phyloP scores from a whole-genome alignment of 2,113 vertebrate species.

The Gavialis gangeticus region DNA sequence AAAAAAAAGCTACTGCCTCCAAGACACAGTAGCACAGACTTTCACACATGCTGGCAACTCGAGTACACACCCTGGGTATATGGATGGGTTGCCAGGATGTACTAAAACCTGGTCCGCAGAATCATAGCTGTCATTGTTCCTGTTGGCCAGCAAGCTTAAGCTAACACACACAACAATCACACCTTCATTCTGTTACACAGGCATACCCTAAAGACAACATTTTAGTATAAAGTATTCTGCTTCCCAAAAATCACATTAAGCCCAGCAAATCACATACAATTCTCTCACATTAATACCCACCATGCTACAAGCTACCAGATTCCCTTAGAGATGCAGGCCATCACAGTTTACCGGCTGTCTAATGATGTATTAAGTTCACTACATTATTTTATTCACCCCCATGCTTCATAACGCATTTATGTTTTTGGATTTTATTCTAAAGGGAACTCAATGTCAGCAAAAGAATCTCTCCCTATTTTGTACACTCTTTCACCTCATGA shows the following conservation, averaged over 20 bases:
- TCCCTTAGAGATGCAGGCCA: not conserved
- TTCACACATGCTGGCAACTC: too few species aligned
- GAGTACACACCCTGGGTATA: too few species aligned
- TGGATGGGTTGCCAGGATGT: too few species aligned
- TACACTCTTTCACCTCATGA: not conserved
- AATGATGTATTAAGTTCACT: not conserved
- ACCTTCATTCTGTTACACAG: too few species aligned
- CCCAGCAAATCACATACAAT: not conserved
- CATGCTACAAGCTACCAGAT: not conserved
- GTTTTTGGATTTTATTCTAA: not conserved
- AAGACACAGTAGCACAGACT: too few species aligned
- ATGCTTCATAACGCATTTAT: not conserved
- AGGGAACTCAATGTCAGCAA: not conserved
- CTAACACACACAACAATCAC: too few species aligned
- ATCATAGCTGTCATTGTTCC: too few species aligned
- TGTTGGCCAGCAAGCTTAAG: too few species aligned
- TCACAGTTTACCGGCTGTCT: not conserved
- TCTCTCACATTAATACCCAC: not conserved
- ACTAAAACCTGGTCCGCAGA: too few species aligned
- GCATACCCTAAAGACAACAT: not conserved
- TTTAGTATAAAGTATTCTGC: not conserved
- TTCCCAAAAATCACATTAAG: not conserved
- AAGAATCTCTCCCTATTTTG: not conserved
- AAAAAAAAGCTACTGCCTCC: conserved; percentile 13
- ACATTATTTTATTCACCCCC: not conserved